phyloP scores from a whole-genome alignment of 2,113 vertebrate species.

The Anas platyrhynchos region DNA sequence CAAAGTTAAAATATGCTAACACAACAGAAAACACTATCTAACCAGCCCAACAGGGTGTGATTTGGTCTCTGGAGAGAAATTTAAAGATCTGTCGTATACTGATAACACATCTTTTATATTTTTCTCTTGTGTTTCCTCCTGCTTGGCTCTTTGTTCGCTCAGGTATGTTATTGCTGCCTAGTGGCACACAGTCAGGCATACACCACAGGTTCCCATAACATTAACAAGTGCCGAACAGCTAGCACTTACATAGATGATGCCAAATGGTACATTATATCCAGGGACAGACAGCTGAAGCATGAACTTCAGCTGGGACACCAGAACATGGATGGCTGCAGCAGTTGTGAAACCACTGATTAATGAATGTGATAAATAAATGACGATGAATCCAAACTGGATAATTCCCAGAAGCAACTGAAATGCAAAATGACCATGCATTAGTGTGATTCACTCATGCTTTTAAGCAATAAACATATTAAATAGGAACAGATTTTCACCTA shows the following conservation, averaged over 20 bases:
- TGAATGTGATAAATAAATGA: constrained; percentile 93
- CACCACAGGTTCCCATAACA: neutral
- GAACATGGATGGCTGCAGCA: constrained; percentile 91
- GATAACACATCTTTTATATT: neutral
- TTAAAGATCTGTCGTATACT: neutral
- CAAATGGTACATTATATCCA: constrained; percentile 80
- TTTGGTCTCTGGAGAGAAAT: neutral
- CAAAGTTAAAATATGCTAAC: neutral
- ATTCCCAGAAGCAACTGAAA: constrained; percentile 87
- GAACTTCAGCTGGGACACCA: constrained; percentile 96
- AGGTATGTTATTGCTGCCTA: neutral
- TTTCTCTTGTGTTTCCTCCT: neutral
- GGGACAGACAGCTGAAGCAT: constrained; percentile 86
- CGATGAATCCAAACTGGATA: constrained; percentile 90
- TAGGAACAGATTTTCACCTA: neutral
- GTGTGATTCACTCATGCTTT: neutral
- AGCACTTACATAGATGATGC: constrained; percentile 89
- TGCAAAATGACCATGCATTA: neutral
- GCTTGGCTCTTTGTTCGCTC: neutral
- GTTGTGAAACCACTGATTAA: constrained; percentile 95
- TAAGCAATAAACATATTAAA: neutral
- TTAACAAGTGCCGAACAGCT: neutral
- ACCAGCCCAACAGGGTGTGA: neutral
- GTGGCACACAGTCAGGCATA: neutral
- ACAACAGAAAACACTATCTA: neutral